A percentile compares a stretch with the other conserved stretches of the same genome.
phyloP scores from a whole-genome alignment of 2,797 vertebrate species.

The Phalanger gymnotis region DNA sequence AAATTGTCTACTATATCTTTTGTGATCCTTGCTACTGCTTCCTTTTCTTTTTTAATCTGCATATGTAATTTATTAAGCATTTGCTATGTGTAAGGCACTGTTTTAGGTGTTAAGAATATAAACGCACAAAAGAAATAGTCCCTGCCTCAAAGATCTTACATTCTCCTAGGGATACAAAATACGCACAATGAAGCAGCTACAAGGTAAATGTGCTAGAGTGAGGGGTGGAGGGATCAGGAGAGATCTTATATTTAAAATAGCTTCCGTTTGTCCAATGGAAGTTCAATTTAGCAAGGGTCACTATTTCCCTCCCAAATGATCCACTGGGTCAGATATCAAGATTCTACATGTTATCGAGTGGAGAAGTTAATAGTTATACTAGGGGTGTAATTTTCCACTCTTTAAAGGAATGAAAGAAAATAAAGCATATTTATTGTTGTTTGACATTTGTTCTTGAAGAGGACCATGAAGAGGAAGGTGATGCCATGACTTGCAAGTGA shows the following conservation, averaged over 20 bases:
- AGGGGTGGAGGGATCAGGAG: not conserved
- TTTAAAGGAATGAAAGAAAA: not conserved
- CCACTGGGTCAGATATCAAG: not conserved
- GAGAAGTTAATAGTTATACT: too few relatives aligned
- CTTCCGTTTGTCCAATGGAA: not conserved
- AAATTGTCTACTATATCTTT: not conserved
- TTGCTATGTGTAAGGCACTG: not conserved
- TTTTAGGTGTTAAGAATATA: not conserved
- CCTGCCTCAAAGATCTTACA: not conserved
- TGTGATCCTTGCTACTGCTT: not conserved
- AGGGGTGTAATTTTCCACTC: not conserved
- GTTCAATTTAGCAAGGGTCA: not conserved
- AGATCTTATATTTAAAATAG: not conserved
- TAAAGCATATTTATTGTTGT: not conserved
- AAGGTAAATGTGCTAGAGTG: not conserved
- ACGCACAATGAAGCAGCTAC: not conserved
- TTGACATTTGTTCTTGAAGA: too few relatives aligned
- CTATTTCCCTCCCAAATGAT: not conserved
- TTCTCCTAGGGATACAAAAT: not conserved
- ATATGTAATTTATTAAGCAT: not conserved
- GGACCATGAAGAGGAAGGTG: too few relatives aligned
- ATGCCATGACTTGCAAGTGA: too few relatives aligned
- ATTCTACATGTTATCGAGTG: not conserved
- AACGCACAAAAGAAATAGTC: not conserved
- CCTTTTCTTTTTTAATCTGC: not conserved